Evolutionary conservation across 2,797 vertebrate species (phyloP).

Genomic region (Huso huso): DNA sequence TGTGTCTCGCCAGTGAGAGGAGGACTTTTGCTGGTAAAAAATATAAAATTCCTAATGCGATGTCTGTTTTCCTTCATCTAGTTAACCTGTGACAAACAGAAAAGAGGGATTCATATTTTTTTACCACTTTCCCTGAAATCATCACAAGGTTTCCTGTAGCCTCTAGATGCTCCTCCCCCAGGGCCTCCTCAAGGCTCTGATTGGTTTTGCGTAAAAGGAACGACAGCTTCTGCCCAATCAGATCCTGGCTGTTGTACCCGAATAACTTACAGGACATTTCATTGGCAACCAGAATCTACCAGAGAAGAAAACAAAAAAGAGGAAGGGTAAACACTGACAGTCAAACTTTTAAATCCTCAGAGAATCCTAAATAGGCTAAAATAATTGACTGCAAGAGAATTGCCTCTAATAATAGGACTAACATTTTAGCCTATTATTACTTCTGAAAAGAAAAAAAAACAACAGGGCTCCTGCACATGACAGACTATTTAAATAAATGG

Average conservation of each 20-base stretch:
- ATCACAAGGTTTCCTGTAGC: constrained; percentile 49
- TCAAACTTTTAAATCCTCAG: background rate
- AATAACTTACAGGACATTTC: constrained; percentile 76
- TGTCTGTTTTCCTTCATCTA: too few species aligned
- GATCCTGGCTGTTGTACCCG: constrained; percentile 59
- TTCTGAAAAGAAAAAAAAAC: too few species aligned
- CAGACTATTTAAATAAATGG: too few species aligned
- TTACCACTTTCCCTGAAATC: constrained; percentile 80
- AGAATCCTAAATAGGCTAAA: background rate
- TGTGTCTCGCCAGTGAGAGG: too few species aligned
- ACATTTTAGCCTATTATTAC: too few species aligned
- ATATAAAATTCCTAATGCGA: too few species aligned
- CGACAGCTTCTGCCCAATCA: constrained; percentile 71
- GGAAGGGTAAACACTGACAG: background rate
- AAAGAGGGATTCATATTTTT: constrained; percentile 20
- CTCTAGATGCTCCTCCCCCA: constrained; percentile 60
- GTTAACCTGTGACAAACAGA: too few species aligned
- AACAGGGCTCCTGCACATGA: too few species aligned
- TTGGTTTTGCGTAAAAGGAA: constrained; percentile 62
- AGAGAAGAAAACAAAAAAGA: constrained; percentile 9
- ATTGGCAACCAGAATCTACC: constrained; percentile 77
- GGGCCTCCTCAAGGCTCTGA: constrained; percentile 55
- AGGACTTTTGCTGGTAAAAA: too few species aligned
- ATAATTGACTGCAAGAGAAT: background rate
- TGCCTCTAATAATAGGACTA: background rate